Conservation (phyloP, 2,888 invertebrate species). For the Calameuta filiformis region DNA sequence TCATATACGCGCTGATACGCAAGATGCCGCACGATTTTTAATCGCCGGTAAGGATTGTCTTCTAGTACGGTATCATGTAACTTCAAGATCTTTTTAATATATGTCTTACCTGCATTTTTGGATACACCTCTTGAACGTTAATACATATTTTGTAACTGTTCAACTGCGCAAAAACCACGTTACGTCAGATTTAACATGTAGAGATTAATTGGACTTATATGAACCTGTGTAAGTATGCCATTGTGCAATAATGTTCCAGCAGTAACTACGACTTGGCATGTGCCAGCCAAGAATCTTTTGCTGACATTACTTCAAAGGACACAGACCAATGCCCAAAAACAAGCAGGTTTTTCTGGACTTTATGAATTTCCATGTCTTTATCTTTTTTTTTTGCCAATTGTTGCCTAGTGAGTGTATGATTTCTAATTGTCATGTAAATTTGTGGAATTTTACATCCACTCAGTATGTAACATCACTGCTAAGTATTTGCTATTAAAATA, state of each 20-base stretch:
- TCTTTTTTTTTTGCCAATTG: neutral
- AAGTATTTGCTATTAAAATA: neutral
- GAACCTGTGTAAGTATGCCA: neutral
- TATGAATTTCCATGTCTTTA: neutral
- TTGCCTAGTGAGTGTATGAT: neutral
- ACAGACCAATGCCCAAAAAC: conserved; percentile 50
- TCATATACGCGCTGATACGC: neutral
- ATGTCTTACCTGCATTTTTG: neutral
- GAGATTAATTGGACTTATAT: conserved; percentile 9
- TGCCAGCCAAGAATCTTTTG: conserved; percentile 12
- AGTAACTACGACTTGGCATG: conserved; percentile 5
- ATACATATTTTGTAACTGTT: conserved; percentile 14
- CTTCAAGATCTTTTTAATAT: neutral
- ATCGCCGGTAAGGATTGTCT: neutral
- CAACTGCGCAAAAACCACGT: conserved; percentile 27
- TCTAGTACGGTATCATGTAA: neutral
- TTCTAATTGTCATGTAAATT: neutral
- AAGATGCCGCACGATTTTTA: neutral
- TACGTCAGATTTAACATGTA: conserved; percentile 24
- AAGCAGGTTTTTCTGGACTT: conserved; percentile 46
- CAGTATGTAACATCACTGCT: neutral
- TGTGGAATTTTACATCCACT: neutral
- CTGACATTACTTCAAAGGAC: conserved; percentile 31
- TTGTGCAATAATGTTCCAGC: conserved; percentile 1
- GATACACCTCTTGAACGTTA: conserved; percentile 9